A percentile compares a stretch with the other conserved stretches of the same genome.
Evolutionary conservation across 2,888 invertebrate genomes (phyloP).

Genomic region (Lasioglossum oenotherae): DNA sequence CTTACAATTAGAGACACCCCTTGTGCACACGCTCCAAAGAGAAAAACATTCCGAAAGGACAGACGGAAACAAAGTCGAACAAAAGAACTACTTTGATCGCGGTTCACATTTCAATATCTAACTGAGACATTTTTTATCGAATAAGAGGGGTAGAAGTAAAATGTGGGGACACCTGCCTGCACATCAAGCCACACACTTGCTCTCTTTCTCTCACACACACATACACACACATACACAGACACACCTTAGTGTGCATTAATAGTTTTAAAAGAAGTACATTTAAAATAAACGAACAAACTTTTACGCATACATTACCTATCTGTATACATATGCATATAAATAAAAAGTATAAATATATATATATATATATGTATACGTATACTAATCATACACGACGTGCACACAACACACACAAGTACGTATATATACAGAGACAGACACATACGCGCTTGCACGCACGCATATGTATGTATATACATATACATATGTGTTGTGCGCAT

Average conservation of each 20-base stretch:
- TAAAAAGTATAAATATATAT: slow-evolving; percentile 5
- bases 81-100: neutral
- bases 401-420: neutral
- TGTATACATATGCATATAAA: slow-evolving; percentile 46
- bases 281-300: slow-evolving; percentile 31
- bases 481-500: neutral
- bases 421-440: neutral
- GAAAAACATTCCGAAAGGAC: slow-evolving; percentile 42
- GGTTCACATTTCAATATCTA: slow-evolving; percentile 11
- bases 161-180: slow-evolving; percentile 19
- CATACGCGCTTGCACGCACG: neutral
- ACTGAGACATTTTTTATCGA: slow-evolving; percentile 12
- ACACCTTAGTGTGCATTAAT: slow-evolving; percentile 26
- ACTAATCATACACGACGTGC: slow-evolving; percentile 39
- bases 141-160: slow-evolving; percentile 16
- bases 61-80: neutral
- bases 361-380: slow-evolving; percentile 6
- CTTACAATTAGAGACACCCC: slow-evolving; percentile 45
- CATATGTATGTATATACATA: neutral
- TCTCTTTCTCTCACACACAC: neutral
- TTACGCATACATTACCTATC: slow-evolving; percentile 50
- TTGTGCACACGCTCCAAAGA: slow-evolving; percentile 48
- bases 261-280: slow-evolving; percentile 7
- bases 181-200: neutral
- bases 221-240: slow-evolving; percentile 6